A percentile compares a stretch with the other conserved stretches of the same genome.
phyloP scores from a whole-genome alignment of 2,113 vertebrate species.

The Aix galericulata region DNA sequence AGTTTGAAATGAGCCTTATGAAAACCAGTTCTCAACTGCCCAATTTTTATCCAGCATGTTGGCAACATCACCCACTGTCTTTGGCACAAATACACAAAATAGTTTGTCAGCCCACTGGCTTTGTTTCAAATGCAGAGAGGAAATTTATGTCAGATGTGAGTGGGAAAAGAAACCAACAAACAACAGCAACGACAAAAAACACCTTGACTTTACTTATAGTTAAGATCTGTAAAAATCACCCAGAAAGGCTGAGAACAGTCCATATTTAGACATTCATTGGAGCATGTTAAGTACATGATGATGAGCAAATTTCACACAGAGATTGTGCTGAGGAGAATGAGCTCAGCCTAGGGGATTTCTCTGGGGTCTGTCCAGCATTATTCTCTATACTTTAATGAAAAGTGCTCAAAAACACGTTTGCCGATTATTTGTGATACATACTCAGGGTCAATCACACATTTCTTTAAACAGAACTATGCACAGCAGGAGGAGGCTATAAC shows the following conservation, averaged over 20 bases:
- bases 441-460: fast-evolving
- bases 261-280: background rate
- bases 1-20: background rate
- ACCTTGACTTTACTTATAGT: background rate
- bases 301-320: background rate
- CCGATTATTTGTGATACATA: background rate
- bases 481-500: background rate
- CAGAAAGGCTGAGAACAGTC: background rate
- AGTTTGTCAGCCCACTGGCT: background rate
- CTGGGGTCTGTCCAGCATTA: background rate
- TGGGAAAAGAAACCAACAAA: background rate
- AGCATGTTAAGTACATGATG: background rate
- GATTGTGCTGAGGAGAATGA: background rate
- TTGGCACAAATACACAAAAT: background rate
- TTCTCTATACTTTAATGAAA: background rate
- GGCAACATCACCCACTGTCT: background rate
- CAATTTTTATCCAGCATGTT: background rate
- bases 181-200: background rate
- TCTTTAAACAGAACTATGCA: background rate
- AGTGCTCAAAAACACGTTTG: background rate
- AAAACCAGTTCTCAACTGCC: background rate
- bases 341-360: background rate
- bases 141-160: background rate
- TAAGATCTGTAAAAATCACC: background rate
- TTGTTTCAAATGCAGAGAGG: background rate